Evolutionary conservation across 2,888 invertebrate species (phyloP).

Genomic region (Latrodectus hesperus): DNA sequence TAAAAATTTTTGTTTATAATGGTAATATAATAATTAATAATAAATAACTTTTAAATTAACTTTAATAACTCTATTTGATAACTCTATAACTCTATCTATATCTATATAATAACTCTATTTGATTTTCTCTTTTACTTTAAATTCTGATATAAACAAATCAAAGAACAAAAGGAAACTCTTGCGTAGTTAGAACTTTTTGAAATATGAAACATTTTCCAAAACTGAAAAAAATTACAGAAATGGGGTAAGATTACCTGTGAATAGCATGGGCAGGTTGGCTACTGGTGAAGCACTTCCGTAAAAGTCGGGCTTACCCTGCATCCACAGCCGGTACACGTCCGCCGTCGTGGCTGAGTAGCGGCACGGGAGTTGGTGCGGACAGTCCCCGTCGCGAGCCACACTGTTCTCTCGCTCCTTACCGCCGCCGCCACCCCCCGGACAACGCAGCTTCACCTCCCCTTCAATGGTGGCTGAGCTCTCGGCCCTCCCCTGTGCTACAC

Average conservation of each 20-base stretch:
- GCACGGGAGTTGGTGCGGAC: constrained; percentile 68
- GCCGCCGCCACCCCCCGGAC: constrained; percentile 34
- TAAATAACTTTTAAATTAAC: no score
- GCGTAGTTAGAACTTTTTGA: not conserved
- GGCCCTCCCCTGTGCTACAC: not conserved
- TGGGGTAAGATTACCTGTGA: constrained; percentile 83
- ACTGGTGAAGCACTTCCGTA: constrained; percentile 79
- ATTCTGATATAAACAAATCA: no score
- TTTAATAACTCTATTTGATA: no score
- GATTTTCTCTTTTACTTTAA: no score
- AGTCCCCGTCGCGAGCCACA: constrained; percentile 69
- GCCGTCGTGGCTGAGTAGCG: constrained; percentile 67
- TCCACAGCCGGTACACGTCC: constrained; percentile 69
- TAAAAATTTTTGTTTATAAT: no score
- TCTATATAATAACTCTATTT: no score
- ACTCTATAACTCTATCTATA: no score
- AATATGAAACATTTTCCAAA: not conserved
- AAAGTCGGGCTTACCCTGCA: constrained; percentile 68
- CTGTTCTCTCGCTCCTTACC: constrained; percentile 43
- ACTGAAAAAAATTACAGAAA: not conserved
- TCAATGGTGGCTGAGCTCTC: constrained; percentile 39
- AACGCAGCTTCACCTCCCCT: constrained; percentile 43
- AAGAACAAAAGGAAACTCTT: no score
- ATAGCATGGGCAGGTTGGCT: constrained; percentile 95
- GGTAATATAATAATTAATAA: no score